phyloP scores from a whole-genome alignment of 2,797 vertebrate genomes.

The Hapalemur alaotrensis region DNA sequence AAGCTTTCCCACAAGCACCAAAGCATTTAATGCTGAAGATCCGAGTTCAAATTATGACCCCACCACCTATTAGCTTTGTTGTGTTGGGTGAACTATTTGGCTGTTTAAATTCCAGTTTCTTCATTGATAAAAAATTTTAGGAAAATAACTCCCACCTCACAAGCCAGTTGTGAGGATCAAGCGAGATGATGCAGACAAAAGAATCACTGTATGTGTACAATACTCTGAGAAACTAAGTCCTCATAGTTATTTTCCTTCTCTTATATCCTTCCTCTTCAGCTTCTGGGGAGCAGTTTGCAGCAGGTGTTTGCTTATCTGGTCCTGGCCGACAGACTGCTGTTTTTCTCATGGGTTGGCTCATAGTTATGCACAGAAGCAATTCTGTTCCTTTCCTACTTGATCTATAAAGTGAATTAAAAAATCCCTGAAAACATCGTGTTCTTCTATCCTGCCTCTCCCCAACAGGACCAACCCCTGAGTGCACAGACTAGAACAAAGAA shows the following conservation, averaged over 20 bases:
- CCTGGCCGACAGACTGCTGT: neutral
- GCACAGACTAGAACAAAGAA: conserved; percentile 18
- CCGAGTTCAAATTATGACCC: neutral
- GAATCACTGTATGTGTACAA: neutral
- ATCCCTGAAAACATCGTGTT: conserved; percentile 25
- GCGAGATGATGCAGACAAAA: neutral
- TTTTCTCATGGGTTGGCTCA: conserved; percentile 38
- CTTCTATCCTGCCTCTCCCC: neutral
- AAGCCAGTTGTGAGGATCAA: neutral
- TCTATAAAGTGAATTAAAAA: conserved; percentile 48
- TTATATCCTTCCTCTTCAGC: neutral
- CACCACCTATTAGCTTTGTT: neutral
- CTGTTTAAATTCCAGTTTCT: neutral
- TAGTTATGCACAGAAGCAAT: conserved; percentile 13
- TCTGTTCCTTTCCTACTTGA: conserved; percentile 47
- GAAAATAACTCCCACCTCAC: neutral
- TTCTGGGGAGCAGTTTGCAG: conserved; percentile 21
- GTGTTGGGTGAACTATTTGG: neutral
- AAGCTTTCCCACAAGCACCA: neutral
- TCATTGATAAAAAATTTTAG: neutral
- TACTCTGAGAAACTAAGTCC: neutral
- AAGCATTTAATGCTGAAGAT: neutral
- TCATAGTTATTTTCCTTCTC: neutral
- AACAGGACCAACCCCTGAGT: neutral
- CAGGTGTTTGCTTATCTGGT: conserved; percentile 43